phyloP scores from a whole-genome alignment of 64 coral and sea anemone genomes.

The Montipora sp. region DNA sequence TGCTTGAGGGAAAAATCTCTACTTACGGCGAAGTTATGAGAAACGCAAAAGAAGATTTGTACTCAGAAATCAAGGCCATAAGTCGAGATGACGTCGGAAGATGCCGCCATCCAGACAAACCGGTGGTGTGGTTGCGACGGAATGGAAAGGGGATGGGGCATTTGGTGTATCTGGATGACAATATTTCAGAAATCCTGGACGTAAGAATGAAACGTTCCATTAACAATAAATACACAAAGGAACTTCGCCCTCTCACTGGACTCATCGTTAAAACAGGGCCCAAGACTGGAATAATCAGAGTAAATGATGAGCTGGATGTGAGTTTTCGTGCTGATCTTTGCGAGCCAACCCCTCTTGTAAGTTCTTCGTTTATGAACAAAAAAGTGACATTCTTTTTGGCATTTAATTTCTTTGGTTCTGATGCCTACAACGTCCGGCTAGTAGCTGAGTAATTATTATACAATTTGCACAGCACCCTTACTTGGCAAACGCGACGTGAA shows the following conservation, averaged over 20 bases:
- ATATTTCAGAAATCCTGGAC: background rate
- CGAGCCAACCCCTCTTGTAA: constrained; percentile 27
- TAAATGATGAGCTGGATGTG: constrained; percentile 22
- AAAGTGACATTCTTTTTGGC: constrained; percentile 70
- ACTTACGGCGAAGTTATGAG: constrained; percentile 22
- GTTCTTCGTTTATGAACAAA: constrained; percentile 17
- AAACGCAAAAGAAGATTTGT: constrained; percentile 55
- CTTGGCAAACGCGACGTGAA: too few species aligned
- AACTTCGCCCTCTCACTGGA: constrained; percentile 46
- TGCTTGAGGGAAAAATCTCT: constrained; percentile 46
- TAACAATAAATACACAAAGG: background rate
- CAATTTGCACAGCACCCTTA: too few species aligned
- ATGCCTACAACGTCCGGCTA: constrained; percentile 71
- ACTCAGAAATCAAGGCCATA: constrained; percentile 44
- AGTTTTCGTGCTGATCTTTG: constrained; percentile 80
- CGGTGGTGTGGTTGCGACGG: constrained; percentile 69
- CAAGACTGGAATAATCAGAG: constrained; percentile 64
- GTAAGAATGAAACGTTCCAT: constrained; percentile 34
- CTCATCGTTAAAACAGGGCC: constrained; percentile 33
- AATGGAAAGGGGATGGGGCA: constrained; percentile 50
- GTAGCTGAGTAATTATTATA: background rate
- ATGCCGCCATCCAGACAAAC: constrained; percentile 75
- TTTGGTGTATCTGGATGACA: constrained; percentile 44
- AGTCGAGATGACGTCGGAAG: constrained; percentile 67
- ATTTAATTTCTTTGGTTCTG: constrained; percentile 76